Evolutionary conservation across 2,113 vertebrate species (phyloP).

Genomic region (Shinisaurus crocodilurus): DNA sequence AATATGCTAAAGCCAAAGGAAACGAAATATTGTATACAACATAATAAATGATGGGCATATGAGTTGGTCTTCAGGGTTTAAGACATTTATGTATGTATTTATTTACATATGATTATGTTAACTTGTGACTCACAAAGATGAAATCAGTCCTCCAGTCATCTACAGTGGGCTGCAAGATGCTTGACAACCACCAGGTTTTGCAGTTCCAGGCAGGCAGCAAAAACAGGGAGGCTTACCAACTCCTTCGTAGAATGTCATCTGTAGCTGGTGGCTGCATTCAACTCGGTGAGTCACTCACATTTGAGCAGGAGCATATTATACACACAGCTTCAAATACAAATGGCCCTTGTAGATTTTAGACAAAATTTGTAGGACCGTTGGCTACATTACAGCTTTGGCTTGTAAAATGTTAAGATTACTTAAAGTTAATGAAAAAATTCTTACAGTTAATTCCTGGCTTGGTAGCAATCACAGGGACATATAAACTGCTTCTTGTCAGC

Average conservation of each 20-base stretch:
- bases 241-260: background rate
- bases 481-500: too few species aligned
- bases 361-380: background rate
- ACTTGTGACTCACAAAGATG: background rate
- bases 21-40: background rate
- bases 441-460: too few species aligned
- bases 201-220: background rate
- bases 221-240: background rate
- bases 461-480: too few species aligned
- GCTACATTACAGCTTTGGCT: background rate
- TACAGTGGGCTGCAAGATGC: background rate
- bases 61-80: background rate
- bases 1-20: background rate
- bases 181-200: too few species aligned
- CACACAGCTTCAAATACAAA: background rate
- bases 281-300: background rate
- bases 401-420: background rate
- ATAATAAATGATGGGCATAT: background rate
- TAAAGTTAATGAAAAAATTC: too few species aligned
- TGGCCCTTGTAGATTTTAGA: background rate
- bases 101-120: background rate
- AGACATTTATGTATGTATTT: background rate
- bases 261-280: background rate
- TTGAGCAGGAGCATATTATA: background rate
- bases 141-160: background rate